Conservation (phyloP, 1,140 invertebrate species). For the Drosophila saltans region DNA sequence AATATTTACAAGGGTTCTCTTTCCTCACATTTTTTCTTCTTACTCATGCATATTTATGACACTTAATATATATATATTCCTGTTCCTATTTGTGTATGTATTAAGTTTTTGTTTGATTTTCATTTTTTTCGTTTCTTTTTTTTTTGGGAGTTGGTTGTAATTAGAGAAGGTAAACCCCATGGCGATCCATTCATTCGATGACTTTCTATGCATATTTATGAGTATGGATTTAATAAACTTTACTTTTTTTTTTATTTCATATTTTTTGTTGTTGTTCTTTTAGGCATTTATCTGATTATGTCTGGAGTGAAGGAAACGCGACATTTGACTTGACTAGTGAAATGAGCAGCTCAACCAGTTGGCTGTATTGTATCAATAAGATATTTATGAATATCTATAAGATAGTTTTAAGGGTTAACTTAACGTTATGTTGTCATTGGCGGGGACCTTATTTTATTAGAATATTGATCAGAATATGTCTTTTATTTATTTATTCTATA, state of each 20-base stretch:
- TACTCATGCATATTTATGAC: constrained; percentile 76
- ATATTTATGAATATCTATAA: too few relatives aligned
- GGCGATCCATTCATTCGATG: not conserved
- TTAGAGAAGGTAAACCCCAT: constrained; percentile 45
- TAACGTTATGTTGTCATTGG: too few relatives aligned
- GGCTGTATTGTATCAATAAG: too few relatives aligned
- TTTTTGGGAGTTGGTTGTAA: constrained; percentile 39
- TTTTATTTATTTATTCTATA: too few relatives aligned
- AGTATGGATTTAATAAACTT: constrained; percentile 78
- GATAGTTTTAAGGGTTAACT: too few relatives aligned
- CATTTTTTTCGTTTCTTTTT: constrained; percentile 14
- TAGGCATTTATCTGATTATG: constrained; percentile 8
- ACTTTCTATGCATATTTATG: constrained; percentile 74
- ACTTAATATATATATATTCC: constrained; percentile 52
- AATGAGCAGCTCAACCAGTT: too few relatives aligned
- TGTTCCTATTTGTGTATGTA: constrained; percentile 15
- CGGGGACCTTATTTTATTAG: too few relatives aligned
- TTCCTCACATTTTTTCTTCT: not conserved
- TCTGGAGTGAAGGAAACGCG: not conserved
- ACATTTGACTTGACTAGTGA: not conserved
- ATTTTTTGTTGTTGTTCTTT: constrained; percentile 15
- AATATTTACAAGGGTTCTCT: constrained; percentile 37
- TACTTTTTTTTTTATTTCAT: constrained; percentile 39
- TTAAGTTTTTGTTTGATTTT: constrained; percentile 41
- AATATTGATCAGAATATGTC: too few relatives aligned